Percentiles rank a stretch among this genome's conserved stretches.
phyloP scores from a whole-genome alignment of 2,113 vertebrate species.

The Carlito syrichta region DNA sequence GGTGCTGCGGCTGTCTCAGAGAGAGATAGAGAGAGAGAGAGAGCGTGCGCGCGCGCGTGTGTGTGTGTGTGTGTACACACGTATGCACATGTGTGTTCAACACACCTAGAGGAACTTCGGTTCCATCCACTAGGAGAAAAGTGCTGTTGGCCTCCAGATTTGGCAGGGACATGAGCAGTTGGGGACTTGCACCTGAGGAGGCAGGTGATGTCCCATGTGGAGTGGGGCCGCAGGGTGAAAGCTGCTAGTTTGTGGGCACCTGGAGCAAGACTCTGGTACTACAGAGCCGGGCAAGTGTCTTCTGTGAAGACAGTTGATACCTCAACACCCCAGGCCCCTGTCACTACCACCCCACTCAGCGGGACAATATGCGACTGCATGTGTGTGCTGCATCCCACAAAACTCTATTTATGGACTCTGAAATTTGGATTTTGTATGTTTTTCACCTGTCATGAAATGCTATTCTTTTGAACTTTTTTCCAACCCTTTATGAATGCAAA shows the following conservation, averaged over 20 bases:
- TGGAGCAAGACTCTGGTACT: neutral
- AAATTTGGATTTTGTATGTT: neutral
- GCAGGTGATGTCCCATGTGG: rapidly evolving
- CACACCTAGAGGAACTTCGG: rapidly evolving
- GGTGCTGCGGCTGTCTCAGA: rapidly evolving
- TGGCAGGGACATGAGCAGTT: rapidly evolving
- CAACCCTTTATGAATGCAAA: neutral
- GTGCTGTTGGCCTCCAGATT: neutral
- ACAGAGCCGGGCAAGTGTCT: neutral
- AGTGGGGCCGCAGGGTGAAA: no score
- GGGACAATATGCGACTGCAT: rapidly evolving
- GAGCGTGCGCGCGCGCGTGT: no score
- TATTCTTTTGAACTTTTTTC: neutral
- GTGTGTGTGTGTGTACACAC: rapidly evolving
- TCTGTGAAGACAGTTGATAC: neutral
- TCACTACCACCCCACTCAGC: neutral
- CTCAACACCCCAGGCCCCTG: neutral
- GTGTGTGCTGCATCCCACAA: rapidly evolving
- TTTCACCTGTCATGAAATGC: rapidly evolving
- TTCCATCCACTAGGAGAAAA: neutral
- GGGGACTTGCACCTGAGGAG: neutral
- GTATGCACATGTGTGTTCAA: rapidly evolving
- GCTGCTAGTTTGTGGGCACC: no score
- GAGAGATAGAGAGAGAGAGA: no score
- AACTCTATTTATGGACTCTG: neutral